A percentile compares a stretch with the other conserved stretches of the same genome.
phyloP scores from a whole-genome alignment of 2,797 vertebrate genomes.

The Scarus forsteni region DNA sequence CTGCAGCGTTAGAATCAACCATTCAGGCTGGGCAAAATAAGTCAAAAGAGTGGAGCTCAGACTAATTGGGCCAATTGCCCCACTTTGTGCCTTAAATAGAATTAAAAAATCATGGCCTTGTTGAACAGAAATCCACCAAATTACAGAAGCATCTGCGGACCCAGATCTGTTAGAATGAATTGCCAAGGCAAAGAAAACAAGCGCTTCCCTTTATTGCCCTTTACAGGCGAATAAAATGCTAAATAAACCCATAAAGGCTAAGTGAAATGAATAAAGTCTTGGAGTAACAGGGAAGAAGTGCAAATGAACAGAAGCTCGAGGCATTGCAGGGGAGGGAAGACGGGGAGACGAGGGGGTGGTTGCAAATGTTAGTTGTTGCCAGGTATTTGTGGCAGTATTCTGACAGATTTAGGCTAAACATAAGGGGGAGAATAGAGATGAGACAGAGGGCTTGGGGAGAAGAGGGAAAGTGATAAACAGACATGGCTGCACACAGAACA shows the following conservation, averaged over 20 bases:
- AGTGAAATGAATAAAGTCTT: constrained; percentile 56
- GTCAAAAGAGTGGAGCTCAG: constrained; percentile 23
- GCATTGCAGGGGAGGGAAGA: constrained; percentile 33
- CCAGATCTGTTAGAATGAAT: constrained; percentile 55
- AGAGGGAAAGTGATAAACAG: constrained; percentile 54
- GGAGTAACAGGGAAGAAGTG: constrained; percentile 30
- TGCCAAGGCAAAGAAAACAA: constrained; percentile 51
- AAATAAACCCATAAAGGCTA: constrained; percentile 67
- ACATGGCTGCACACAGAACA: constrained; percentile 59
- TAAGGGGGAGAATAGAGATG: constrained; percentile 66
- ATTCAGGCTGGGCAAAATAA: constrained; percentile 43
- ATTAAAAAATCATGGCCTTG: constrained; percentile 23
- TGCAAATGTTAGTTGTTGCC: constrained; percentile 54
- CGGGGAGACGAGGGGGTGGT: constrained; percentile 34
- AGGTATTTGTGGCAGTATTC: constrained; percentile 58
- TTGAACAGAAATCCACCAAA: constrained; percentile 48
- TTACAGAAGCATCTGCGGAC: constrained; percentile 57
- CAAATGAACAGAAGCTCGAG: constrained; percentile 49
- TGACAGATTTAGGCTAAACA: constrained; percentile 81
- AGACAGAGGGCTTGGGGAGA: constrained; percentile 50
- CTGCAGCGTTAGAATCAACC: constrained; percentile 34
- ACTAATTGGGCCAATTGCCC: constrained; percentile 47
- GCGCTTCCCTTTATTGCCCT: constrained; percentile 56
- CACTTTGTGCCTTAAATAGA: constrained; percentile 49
- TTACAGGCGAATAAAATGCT: constrained; percentile 71